These are phyloP conservation scores for Taenioides sp. DNA, from an alignment of 2,797 vertebrate species.

Conservation along the genomic window DNA sequence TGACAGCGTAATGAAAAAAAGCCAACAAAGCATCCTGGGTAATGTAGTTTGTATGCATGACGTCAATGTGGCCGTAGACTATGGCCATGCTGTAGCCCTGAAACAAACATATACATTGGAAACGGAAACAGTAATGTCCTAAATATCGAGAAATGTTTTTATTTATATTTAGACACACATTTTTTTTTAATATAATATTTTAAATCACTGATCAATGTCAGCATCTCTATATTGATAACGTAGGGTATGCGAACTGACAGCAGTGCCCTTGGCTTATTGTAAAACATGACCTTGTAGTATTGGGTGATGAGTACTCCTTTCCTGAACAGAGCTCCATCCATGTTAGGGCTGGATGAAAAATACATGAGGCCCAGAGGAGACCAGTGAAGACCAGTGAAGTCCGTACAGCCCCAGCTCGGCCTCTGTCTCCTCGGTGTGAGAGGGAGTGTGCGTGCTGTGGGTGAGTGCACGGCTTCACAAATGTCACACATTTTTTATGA, in stretches of 20 bases:
- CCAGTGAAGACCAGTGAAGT: conserved; percentile 28
- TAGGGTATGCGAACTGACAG: not conserved
- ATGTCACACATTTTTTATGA: conserved; percentile 53
- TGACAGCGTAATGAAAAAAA: conserved; percentile 24
- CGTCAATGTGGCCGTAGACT: conserved; percentile 25
- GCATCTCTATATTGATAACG: not conserved
- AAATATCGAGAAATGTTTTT: not conserved
- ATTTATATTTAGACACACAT: not conserved
- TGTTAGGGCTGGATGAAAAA: conserved; percentile 60
- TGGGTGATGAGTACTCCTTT: conserved; percentile 7
- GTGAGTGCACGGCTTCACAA: conserved; percentile 10
- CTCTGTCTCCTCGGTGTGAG: conserved; percentile 8
- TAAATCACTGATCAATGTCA: not conserved
- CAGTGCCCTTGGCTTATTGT: not conserved
- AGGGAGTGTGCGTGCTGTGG: conserved; percentile 2
- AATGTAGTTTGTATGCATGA: conserved; percentile 64
- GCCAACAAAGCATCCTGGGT: conserved; percentile 70
- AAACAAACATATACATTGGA: not conserved
- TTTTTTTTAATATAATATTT: not conserved
- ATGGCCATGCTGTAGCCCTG: not conserved
- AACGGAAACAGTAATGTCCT: not conserved
- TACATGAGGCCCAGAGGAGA: conserved; percentile 42
- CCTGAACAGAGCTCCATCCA: conserved; percentile 16
- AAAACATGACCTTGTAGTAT: conserved; percentile 46
- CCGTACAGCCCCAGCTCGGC: conserved; percentile 24